Conservation (phyloP, 53 echinoderm and acorn worm genomes). For the Apostichopus leukothele region DNA sequence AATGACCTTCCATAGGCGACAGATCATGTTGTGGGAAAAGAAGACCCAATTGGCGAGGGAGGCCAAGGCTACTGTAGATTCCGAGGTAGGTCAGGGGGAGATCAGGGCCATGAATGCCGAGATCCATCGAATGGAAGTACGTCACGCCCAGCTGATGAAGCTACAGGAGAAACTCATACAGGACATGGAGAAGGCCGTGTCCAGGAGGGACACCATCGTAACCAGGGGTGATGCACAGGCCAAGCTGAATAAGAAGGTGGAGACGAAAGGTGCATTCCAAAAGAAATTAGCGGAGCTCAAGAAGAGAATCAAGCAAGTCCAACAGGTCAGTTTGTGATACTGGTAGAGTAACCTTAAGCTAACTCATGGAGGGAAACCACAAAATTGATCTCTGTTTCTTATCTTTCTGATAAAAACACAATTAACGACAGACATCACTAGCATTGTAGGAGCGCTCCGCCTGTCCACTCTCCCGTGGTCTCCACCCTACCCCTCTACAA, state of each 20-base stretch:
- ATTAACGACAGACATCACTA: no score
- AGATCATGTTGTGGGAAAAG: constrained; percentile 99
- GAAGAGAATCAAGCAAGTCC: constrained; percentile 96
- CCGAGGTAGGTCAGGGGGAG: constrained; percentile 99
- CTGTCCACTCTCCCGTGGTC: no score
- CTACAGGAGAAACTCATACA: no score
- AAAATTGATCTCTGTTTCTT: no score
- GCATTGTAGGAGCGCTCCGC: no score
- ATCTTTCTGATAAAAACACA: no score
- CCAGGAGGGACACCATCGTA: no score
- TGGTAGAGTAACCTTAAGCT: no score
- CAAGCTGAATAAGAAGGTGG: constrained; percentile 92
- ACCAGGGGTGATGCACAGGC: no score
- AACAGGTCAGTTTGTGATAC: constrained; percentile 62
- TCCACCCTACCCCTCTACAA: no score
- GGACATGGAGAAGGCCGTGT: no score
- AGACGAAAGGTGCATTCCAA: constrained; percentile 97
- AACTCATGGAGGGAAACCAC: no score
- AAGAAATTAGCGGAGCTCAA: constrained; percentile 94
- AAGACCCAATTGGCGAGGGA: constrained; percentile 98
- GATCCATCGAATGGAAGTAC: constrained; percentile 99
- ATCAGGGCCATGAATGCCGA: constrained; percentile 97
- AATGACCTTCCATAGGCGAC: constrained; percentile 80
- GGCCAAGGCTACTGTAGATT: constrained; percentile 97
- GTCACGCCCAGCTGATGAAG: constrained; percentile 99